Evolutionary conservation across 2,113 vertebrate species (phyloP).

Genomic region (Phalacrocorax pelagicus): DNA sequence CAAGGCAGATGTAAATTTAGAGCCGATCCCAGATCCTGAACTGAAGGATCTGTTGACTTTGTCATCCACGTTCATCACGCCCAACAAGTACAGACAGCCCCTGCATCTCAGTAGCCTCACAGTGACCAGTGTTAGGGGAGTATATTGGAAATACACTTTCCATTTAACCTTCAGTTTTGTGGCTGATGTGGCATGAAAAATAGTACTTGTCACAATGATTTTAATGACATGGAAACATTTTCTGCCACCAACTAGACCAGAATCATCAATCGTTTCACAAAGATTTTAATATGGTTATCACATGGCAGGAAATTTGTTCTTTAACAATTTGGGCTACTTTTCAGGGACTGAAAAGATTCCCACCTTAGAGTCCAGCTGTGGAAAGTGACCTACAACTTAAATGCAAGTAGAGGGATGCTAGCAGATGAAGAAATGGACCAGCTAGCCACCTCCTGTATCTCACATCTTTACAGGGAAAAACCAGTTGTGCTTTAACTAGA

Average conservation of each 20-base stretch:
- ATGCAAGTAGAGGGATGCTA: not conserved
- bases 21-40: not conserved
- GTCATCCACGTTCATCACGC: accelerated
- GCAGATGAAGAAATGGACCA: not conserved
- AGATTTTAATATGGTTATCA: not conserved
- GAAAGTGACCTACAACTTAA: not conserved
- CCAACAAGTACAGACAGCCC: not conserved
- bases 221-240: not conserved
- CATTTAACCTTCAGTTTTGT: not conserved
- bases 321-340: not conserved
- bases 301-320: not conserved
- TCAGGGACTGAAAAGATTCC: not conserved
- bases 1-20: not conserved
- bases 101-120: not conserved
- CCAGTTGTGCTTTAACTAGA: not conserved
- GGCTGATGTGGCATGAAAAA: not conserved
- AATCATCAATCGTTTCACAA: not conserved
- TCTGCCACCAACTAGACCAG: not conserved
- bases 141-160: not conserved
- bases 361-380: not conserved
- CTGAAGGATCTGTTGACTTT: not conserved
- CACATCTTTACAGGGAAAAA: not conserved
- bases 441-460: not conserved
- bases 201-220: accelerated
- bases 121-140: accelerated